A percentile compares a stretch with the other conserved stretches of the same genome.
phyloP scores from a whole-genome alignment of 2,113 vertebrate genomes.

The Trematocara variabile region DNA sequence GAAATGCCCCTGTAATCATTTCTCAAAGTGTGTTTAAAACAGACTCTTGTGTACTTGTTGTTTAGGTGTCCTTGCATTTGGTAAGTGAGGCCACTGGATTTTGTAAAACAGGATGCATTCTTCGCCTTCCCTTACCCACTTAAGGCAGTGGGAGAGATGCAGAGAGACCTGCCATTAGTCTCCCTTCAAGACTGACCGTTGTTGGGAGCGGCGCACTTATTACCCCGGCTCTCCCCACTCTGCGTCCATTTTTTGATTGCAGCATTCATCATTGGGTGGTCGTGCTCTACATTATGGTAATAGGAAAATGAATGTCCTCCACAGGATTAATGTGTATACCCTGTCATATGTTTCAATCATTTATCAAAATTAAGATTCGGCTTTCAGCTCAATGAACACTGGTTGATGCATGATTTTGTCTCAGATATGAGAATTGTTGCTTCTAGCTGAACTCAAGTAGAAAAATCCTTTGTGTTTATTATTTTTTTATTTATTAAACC shows the following conservation, averaged over 20 bases:
- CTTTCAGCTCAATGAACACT: slow-evolving; percentile 39
- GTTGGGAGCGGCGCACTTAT: slow-evolving; percentile 60
- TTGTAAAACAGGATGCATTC: slow-evolving; percentile 2
- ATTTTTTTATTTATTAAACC: not conserved
- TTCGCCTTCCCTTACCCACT: not conserved
- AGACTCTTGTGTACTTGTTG: slow-evolving; percentile 42
- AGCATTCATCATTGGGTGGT: slow-evolving; percentile 71
- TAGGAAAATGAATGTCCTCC: slow-evolving; percentile 75
- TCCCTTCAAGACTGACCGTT: slow-evolving; percentile 49
- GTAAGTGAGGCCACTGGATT: slow-evolving; percentile 19
- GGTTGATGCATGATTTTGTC: slow-evolving; percentile 50
- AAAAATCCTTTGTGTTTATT: not conserved
- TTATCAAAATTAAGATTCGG: slow-evolving; percentile 71
- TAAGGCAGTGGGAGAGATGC: not conserved
- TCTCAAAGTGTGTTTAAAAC: slow-evolving; percentile 16
- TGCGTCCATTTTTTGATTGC: slow-evolving; percentile 74
- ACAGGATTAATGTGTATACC: slow-evolving; percentile 75
- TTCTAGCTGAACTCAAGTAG: not conserved
- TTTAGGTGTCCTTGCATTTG: not conserved
- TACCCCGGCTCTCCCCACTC: slow-evolving; percentile 60
- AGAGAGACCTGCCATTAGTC: slow-evolving; percentile 34
- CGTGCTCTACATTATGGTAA: slow-evolving; percentile 74
- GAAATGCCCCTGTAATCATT: slow-evolving; percentile 36
- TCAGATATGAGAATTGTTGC: slow-evolving; percentile 41
- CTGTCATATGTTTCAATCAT: slow-evolving; percentile 75